phyloP scores from a whole-genome alignment of 2,113 vertebrate species.

The Ptilorrhoa leucosticta region DNA sequence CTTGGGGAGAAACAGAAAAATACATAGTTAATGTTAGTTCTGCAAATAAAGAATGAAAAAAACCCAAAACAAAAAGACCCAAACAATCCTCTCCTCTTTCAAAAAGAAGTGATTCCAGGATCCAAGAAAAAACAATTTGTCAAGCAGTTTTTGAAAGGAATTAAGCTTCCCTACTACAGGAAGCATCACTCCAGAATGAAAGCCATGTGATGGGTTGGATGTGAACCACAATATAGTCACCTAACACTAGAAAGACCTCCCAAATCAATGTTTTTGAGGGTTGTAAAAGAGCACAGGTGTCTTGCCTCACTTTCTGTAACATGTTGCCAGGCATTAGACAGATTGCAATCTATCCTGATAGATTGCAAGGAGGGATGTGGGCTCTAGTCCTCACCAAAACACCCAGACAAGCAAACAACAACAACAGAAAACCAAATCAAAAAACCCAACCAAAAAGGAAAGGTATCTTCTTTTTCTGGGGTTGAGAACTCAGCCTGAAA shows the following conservation, averaged over 20 bases:
- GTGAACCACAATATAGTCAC: not conserved
- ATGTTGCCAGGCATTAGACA: not conserved
- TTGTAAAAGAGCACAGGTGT: not conserved
- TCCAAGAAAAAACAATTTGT: not conserved
- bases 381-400: not conserved
- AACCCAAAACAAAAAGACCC: not conserved
- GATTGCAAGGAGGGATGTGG: not conserved
- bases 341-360: not conserved
- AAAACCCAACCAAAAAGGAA: not conserved
- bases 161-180: not conserved
- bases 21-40: constrained; percentile 74
- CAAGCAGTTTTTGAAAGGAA: not conserved
- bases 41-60: constrained; percentile 34
- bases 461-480: constrained; percentile 61
- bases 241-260: not conserved
- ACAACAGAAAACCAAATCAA: not conserved
- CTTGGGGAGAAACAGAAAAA: constrained; percentile 87
- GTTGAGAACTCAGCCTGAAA: constrained; percentile 61
- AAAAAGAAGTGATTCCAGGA: not conserved
- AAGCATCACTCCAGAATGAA: not conserved
- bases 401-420: not conserved
- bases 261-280: not conserved
- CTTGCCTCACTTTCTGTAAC: not conserved
- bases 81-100: constrained; percentile 32
- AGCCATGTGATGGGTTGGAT: not conserved